Conservation (phyloP, 2,797 vertebrate genomes). For the Anguilla marmorata region DNA sequence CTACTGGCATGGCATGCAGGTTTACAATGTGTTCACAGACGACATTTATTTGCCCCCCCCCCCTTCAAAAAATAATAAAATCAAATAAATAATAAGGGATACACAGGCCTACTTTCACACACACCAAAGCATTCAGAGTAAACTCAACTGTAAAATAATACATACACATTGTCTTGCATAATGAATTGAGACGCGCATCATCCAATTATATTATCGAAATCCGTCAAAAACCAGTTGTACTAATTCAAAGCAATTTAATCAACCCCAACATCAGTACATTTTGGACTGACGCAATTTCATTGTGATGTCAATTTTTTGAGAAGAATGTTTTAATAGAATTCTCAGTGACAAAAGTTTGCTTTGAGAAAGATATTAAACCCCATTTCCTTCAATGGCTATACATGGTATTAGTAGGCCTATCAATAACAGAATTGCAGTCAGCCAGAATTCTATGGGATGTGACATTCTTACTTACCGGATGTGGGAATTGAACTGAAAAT, state of each 20-base stretch:
- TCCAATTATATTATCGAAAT: neutral
- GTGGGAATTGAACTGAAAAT: neutral
- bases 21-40: neutral
- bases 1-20: neutral
- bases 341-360: no score
- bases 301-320: neutral
- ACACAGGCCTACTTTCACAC: no score
- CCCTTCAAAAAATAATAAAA: neutral
- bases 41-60: neutral
- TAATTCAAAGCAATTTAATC: neutral
- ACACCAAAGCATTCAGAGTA: no score
- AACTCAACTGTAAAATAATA: no score
- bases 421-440: neutral
- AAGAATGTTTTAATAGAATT: neutral
- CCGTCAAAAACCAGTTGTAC: neutral
- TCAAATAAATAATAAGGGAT: neutral
- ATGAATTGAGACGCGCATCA: no score
- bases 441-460: neutral
- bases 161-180: no score
- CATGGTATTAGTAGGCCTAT: neutral
- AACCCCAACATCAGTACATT: neutral
- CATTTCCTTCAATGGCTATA: neutral
- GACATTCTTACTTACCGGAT: neutral
- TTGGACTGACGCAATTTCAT: neutral
- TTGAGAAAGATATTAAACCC: no score